phyloP scores from a whole-genome alignment of 1,140 invertebrate genomes.

The Drosophila repletoides region DNA sequence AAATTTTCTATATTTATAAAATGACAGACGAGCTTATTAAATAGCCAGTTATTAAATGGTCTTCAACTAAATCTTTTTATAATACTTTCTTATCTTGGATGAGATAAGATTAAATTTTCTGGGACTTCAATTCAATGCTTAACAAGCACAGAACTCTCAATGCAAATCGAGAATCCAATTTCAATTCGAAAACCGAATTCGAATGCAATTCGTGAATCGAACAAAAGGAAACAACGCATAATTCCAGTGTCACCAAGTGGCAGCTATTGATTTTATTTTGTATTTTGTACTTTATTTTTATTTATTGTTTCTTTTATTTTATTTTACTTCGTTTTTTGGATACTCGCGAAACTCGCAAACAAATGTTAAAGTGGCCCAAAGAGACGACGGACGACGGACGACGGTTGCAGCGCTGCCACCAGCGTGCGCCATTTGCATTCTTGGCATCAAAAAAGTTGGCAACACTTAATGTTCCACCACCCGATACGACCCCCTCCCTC shows the following conservation, averaged over 20 bases:
- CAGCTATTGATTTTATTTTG: constrained; percentile 52
- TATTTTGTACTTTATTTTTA: not conserved
- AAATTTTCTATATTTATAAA: no score
- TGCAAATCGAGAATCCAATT: constrained; percentile 4
- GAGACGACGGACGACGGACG: constrained; percentile 28
- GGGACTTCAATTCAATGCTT: no score
- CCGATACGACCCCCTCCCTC: not conserved
- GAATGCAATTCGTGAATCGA: constrained; percentile 10
- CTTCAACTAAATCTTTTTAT: no score
- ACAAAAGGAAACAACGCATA: constrained; percentile 29
- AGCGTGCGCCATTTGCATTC: constrained; percentile 70
- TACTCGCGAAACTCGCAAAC: no score
- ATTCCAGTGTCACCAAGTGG: constrained; percentile 54
- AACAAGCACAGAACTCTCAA: no score
- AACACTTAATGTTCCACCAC: constrained; percentile 40
- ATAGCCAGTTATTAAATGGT: no score
- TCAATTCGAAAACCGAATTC: no score
- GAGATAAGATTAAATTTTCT: no score
- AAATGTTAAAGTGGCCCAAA: constrained; percentile 48
- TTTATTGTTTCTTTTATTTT: not conserved
- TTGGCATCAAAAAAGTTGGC: constrained; percentile 58
- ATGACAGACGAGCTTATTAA: no score
- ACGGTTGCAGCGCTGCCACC: constrained; percentile 18
- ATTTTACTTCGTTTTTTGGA: no score
- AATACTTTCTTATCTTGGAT: no score